These are phyloP conservation scores for Eumeta japonica DNA, from an alignment of 1,140 invertebrate species.

Conservation along the genomic window DNA sequence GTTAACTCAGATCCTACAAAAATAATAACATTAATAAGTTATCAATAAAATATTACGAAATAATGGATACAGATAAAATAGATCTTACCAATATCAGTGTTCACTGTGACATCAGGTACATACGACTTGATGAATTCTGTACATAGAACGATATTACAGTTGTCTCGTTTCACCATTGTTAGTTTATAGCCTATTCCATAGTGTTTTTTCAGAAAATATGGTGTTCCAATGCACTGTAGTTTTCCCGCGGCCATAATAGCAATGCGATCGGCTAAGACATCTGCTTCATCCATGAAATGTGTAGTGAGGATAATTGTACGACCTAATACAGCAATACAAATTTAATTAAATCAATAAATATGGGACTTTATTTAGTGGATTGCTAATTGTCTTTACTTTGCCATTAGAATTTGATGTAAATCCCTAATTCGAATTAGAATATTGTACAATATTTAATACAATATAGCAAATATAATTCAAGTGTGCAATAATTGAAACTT, in stretches of 20 bases:
- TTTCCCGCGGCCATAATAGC: slow-evolving; percentile 85
- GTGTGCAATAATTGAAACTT: no score
- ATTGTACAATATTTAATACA: no score
- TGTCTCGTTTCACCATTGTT: slow-evolving; percentile 34
- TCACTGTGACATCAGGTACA: slow-evolving; percentile 55
- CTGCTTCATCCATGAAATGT: slow-evolving; percentile 98
- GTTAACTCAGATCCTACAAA: slow-evolving; percentile 60
- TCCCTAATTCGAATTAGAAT: no score
- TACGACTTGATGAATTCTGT: slow-evolving; percentile 58
- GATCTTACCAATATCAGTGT: slow-evolving; percentile 13
- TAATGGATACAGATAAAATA: neutral
- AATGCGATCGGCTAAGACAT: slow-evolving; percentile 88
- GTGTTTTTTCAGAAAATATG: slow-evolving; percentile 58
- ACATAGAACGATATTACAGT: slow-evolving; percentile 58
- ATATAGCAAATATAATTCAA: no score
- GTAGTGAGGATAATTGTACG: slow-evolving; percentile 91
- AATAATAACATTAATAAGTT: slow-evolving; percentile 3
- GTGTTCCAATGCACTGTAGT: slow-evolving; percentile 67
- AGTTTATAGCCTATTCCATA: slow-evolving; percentile 51
- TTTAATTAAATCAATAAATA: slow-evolving; percentile 18
- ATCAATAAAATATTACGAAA: slow-evolving; percentile 1
- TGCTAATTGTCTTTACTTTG: no score
- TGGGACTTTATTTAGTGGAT: neutral
- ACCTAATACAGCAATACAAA: slow-evolving; percentile 50
- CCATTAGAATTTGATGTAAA: no score